phyloP scores from a whole-genome alignment of 1,140 invertebrate genomes.

The Ptiloglossa arizonensis region DNA sequence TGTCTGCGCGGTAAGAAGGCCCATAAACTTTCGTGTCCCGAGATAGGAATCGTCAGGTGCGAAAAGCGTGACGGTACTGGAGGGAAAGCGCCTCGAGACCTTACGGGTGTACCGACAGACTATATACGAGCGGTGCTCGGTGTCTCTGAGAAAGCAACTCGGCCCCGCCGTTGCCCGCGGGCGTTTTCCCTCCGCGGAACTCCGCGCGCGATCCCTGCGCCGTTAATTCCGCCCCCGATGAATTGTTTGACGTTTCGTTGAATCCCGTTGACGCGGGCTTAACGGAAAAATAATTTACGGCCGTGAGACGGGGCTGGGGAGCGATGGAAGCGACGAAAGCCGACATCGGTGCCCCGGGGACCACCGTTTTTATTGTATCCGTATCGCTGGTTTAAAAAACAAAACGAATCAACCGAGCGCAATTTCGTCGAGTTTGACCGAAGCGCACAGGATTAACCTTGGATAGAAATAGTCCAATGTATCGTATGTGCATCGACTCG shows the following conservation, averaged over 20 bases:
- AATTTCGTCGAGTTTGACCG: too few relatives aligned
- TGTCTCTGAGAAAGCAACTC: constrained; percentile 41
- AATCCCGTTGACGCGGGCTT: not conserved
- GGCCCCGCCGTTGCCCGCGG: constrained; percentile 22
- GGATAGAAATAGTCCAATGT: too few relatives aligned
- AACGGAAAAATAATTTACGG: too few relatives aligned
- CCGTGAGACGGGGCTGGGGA: too few relatives aligned
- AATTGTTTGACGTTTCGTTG: not conserved
- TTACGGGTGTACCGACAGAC: constrained; percentile 42
- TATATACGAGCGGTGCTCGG: constrained; percentile 40
- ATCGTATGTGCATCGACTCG: too few relatives aligned
- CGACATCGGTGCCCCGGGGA: too few relatives aligned
- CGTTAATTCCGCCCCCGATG: not conserved
- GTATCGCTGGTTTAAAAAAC: too few relatives aligned
- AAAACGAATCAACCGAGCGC: too few relatives aligned
- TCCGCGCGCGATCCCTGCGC: not conserved
- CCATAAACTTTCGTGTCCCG: constrained; percentile 76
- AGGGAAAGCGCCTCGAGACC: constrained; percentile 77
- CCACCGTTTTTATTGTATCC: too few relatives aligned
- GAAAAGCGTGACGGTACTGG: constrained; percentile 81
- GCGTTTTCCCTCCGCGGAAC: constrained; percentile 42
- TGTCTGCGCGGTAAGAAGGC: constrained; percentile 62
- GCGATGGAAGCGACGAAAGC: too few relatives aligned
- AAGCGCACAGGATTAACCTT: too few relatives aligned
- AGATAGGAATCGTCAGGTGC: constrained; percentile 78